Evolutionary conservation across 2,797 vertebrate species (phyloP), one percentile per base, ranked within the genome.

Genomic region (Pipistrellus pygmaeus): DNA sequence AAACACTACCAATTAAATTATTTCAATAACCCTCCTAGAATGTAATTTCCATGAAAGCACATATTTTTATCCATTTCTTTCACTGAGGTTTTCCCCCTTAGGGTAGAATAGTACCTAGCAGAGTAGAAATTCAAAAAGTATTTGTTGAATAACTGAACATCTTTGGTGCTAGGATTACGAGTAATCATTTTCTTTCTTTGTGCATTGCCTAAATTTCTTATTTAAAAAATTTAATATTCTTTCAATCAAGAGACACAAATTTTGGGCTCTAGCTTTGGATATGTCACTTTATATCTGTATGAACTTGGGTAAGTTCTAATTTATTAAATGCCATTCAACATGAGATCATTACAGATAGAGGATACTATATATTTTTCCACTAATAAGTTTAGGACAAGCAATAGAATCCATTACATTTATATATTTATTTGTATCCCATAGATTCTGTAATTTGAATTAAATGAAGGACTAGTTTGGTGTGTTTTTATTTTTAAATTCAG

Each of bases 401-500:
- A 73, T 30, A 35, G 6, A 71, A 5, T 92, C 30, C 66, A 46
- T 84, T 85, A 38, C 1, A 83, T 77, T 92, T 17, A 71, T n/a
- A 44, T 62, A 77, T 64, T 69, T 80, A 41, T 57, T 84, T 73
- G 64, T 84, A 51, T 62, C 6, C 53, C 21, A 71, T 8, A 13
- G 44, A 41, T n/a, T 82, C 21, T 57, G 27, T 57, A 91, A 85
- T 81, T 15, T 57, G 60, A 91, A 88, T 81, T 91, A 68, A 75
- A 71, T 77, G n/a, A 94, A 48, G 15, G 25, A 51, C 18, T 88
- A 55, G 3, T 51, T 88, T 62, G 60, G 12, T 62, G 27, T 30
- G 57, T 60, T 62, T 62, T 60, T 60, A 6, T 62, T 41, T 87
- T 20, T 73, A 73, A 87, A 84, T 83, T 96, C 46, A 73, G 10